Evolutionary conservation across 2,797 vertebrate species (phyloP), one percentile per base, ranked within the genome.

Genomic region (Cyclopterus lumpus): DNA sequence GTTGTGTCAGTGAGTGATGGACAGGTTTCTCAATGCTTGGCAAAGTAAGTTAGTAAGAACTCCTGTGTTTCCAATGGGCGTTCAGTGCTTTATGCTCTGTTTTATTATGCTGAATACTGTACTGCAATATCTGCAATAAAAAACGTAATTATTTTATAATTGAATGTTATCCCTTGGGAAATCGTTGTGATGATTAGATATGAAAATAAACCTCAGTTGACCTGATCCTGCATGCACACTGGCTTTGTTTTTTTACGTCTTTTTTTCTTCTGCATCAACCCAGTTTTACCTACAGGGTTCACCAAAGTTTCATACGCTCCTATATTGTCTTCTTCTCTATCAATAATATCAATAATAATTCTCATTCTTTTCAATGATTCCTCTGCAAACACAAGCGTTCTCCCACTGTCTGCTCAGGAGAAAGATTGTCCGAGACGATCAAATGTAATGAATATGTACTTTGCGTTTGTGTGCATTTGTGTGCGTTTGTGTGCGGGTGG

Each of bases 361-460:
- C 11, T 49, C 1, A 5, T 26, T 34, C 6, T 40, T 40, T 42
- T 36, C 36, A 53, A 69, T 86, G 11, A 58, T 57, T 22, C 59
- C 76, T 58, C 40, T 44, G 36, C 32, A 77, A 77, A 77, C 59
- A 77, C 40, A 44, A n/a, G 38, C 28, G 1, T 38, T 77, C 63
- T 66, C 14, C 11, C 6, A 6, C 30, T 1, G 22, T 40, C 20
- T 53, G 46, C 58, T 58, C 0, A 54, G 42, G 20, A 58, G 53
- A 40, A 38, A 77, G 55, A 69, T 61, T 73, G 46, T 51, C 51
- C 30, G 49, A 69, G 42, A 59, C 5, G n/a, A 74, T 75, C 44
- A 73, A 66, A 69, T 67, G 67, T 64, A 65, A 80, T 77, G 34
- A 73, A 74, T 75, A 67, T 72, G 18, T 34, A 65, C 15, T 18